Evolutionary conservation across 2,888 invertebrate genomes (phyloP), one percentile per base, ranked within the genome.

Genomic region (Orgyia antiqua): DNA sequence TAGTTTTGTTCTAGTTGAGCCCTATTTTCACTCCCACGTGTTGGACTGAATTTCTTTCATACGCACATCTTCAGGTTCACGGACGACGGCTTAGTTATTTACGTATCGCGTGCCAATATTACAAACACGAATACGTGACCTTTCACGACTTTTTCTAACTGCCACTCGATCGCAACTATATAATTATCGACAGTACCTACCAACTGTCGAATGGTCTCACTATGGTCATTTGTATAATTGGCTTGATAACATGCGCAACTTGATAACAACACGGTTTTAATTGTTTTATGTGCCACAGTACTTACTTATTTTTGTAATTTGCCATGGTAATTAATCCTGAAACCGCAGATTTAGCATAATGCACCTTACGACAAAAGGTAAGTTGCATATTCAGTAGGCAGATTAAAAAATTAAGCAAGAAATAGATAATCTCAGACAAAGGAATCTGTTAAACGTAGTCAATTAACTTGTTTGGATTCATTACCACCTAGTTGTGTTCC

Each of bases 41-140:
- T 31, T 39, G 34, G 33, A 42, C 47, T 36, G 23, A 44, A 45
- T 63, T 52, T 54, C 45, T 56, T 59, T 52, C 29, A 29, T 38
- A 40, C 36, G 28, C 36, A 41, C 51, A 47, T 49, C 45, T 41
- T 55, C 51, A 67, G 58, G 72, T 74, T 75, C 73, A 72, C 34
- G 70, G 69, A 72, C 34, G 70, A 68, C 49, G 59, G 44, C 37
- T 35, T 46, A 43, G 43, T 41, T 64, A 59, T 61, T 60, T 57
- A 42, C 47, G 43, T 44, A 44, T 51, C 39, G 51, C 51, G 52
- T 63, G 63, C 61, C 58, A 63, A 59, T 52, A 46, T 49, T 46
- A 50, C 33, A 40, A 42, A 48, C 42, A 39, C 35, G 39, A 42
- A 36, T 39, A 31, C 34, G 41, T 43, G 47, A 57, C 58, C 49